Percentiles rank a stretch among this genome's conserved stretches.
These are phyloP conservation scores for Oreochromis mossambicus DNA, from an alignment of 2,797 vertebrate genomes.

Conservation along the genomic window DNA sequence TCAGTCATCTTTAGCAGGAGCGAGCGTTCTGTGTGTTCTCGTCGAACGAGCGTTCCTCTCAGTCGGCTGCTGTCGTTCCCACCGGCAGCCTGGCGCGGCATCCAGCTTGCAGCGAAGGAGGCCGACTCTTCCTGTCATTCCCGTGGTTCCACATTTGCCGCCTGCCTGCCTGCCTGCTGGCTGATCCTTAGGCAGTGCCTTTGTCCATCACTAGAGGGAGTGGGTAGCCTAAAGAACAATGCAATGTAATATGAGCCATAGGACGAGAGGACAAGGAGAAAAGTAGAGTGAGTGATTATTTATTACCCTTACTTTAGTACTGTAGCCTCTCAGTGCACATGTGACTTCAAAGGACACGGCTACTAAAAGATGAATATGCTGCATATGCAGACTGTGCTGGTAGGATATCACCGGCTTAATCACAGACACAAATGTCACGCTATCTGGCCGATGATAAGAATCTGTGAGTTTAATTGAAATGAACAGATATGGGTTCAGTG, in stretches of 20 bases:
- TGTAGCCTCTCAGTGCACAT: background rate
- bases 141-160: constrained; percentile 11
- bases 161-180: constrained; percentile 34
- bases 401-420: background rate
- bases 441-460: background rate
- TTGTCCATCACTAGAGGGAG: constrained; percentile 78
- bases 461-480: constrained; percentile 7
- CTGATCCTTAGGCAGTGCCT: constrained; percentile 66
- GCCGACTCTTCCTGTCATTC: constrained; percentile 27
- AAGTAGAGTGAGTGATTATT: constrained; percentile 26
- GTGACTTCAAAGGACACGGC: background rate
- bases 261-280: constrained; percentile 15
- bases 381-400: background rate
- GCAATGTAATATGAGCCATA: constrained; percentile 9
- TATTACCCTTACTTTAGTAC: constrained; percentile 17
- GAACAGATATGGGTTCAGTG: background rate
- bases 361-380: background rate
- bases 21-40: background rate
- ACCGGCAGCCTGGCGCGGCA: constrained; percentile 1
- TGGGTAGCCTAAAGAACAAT: constrained; percentile 61
- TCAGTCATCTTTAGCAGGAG: background rate
- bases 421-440: background rate
- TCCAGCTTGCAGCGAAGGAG: constrained; percentile 1
- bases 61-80: background rate
- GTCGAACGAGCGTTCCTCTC: constrained; percentile 23